These are phyloP conservation scores for Sepiola atlantica DNA, from an alignment of 2,888 invertebrate genomes.

Conservation along the genomic window DNA sequence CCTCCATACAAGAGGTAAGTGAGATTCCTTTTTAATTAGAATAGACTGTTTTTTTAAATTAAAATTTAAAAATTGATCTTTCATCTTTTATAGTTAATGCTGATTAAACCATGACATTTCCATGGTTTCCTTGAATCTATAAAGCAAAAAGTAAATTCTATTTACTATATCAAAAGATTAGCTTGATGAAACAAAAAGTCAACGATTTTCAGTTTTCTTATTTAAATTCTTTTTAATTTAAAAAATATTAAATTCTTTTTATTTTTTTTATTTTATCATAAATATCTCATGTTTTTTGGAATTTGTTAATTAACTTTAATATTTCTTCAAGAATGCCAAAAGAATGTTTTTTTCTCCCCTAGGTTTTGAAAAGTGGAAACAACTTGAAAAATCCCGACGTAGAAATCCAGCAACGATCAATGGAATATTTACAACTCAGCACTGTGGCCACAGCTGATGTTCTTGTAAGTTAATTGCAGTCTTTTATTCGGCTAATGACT, in stretches of 20 bases:
- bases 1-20: constrained; percentile 91
- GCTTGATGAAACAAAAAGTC: too few species aligned
- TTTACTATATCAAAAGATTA: too few species aligned
- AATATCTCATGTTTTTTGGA: too few species aligned
- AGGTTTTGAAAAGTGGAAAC: constrained; percentile 82
- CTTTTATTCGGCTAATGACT: background rate
- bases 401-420: constrained; percentile 97
- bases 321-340: background rate
- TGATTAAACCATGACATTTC: too few species aligned
- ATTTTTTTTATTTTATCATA: too few species aligned
- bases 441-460: constrained; percentile 97
- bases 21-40: background rate
- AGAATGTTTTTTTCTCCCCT: constrained; percentile 48
- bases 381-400: constrained; percentile 98
- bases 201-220: too few species aligned
- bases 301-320: background rate
- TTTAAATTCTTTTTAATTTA: too few species aligned
- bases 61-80: background rate
- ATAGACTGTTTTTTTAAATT: background rate
- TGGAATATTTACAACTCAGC: constrained; percentile 96
- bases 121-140: too few species aligned
- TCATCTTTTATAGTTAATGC: background rate
- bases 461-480: constrained; percentile 77
- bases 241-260: too few species aligned
- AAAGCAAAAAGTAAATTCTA: too few species aligned